A percentile compares a stretch with the other conserved stretches of the same genome.
phyloP scores from a whole-genome alignment of 2,113 vertebrate species.

The Pachyramphus minor region DNA sequence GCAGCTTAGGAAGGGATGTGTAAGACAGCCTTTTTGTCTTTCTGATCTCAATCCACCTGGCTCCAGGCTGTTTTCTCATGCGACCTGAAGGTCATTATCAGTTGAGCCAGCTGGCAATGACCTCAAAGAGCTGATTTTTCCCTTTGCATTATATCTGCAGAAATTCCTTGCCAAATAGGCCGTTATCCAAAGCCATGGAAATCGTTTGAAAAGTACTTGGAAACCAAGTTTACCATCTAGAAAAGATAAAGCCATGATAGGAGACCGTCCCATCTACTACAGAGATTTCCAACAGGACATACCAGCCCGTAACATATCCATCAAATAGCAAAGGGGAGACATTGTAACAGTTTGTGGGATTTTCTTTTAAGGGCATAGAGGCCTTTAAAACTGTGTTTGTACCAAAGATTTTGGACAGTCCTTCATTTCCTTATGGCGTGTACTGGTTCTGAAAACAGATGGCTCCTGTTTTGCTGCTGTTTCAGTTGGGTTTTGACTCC shows the following conservation, averaged over 20 bases:
- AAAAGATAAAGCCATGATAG: background rate
- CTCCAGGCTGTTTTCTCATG: background rate
- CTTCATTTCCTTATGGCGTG: background rate
- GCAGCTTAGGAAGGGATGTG: background rate
- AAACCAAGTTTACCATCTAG: background rate
- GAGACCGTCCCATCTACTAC: background rate
- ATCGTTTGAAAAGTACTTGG: background rate
- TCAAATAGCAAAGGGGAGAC: background rate
- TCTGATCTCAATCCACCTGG: conserved; percentile 6
- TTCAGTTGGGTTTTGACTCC: background rate
- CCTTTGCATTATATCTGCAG: background rate
- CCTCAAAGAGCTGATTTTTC: background rate
- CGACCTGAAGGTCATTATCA: background rate
- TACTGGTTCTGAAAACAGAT: background rate
- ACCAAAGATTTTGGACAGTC: background rate
- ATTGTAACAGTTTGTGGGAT: fast-evolving
- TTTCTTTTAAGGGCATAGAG: background rate
- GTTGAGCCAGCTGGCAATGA: background rate
- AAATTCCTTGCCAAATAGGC: background rate
- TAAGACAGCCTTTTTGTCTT: background rate
- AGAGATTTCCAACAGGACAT: background rate
- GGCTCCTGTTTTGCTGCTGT: background rate
- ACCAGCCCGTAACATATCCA: fast-evolving
- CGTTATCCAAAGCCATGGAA: background rate
- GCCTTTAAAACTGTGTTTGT: background rate